phyloP scores from a whole-genome alignment of 2,888 invertebrate genomes.

The Hyposoter dolosus region DNA sequence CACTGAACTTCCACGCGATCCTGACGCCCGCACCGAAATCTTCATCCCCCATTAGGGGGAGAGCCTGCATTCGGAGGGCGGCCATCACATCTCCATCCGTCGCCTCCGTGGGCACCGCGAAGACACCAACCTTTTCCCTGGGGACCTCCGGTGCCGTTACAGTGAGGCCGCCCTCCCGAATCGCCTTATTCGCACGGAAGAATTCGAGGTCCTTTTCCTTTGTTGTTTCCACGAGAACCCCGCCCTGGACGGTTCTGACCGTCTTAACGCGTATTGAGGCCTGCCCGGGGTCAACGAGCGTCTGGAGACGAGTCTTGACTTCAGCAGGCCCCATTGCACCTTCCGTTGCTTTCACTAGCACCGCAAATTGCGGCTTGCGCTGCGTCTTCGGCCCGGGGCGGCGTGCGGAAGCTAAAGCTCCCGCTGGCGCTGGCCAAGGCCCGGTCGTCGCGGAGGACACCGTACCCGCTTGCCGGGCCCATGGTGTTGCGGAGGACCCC shows the following conservation, averaged over 20 bases:
- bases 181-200: slow-evolving; percentile 1
- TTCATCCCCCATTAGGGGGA: neutral
- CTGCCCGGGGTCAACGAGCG: slow-evolving; percentile 28
- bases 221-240: neutral
- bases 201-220: slow-evolving; percentile 19
- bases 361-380: neutral
- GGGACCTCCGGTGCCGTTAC: slow-evolving; percentile 16
- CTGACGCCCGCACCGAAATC: slow-evolving; percentile 15
- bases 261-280: neutral
- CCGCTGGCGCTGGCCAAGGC: too few species aligned
- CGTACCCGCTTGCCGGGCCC: neutral
- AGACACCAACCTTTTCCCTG: too few species aligned
- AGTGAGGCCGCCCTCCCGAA: neutral
- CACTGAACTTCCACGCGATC: neutral
- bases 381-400: neutral
- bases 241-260: neutral
- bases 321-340: neutral
- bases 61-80: neutral
- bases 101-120: neutral
- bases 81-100: neutral
- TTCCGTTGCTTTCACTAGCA: neutral
- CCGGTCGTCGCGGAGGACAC: too few species aligned
- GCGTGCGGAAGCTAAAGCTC: too few species aligned
- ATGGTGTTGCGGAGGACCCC: neutral
- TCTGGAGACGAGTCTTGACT: neutral